Evolutionary conservation across 2,888 invertebrate species (phyloP), one percentile per base, ranked within the genome.

Genomic region (Mythimna lalbum): DNA sequence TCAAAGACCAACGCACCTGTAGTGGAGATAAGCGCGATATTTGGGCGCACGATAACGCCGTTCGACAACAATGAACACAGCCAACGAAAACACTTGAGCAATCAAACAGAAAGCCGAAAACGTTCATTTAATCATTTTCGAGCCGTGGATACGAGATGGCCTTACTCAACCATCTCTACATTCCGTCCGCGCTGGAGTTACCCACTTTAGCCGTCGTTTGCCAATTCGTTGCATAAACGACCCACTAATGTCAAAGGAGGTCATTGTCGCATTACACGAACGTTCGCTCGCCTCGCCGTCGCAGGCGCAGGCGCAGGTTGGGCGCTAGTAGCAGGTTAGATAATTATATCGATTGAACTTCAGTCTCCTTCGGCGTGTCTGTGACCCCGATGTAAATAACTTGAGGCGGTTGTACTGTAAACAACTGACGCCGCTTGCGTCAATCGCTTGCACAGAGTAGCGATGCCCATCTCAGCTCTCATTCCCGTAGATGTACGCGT

Each of bases 321-420:
- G 73, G 78, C 56, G 72, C 75, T 88, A 89, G 90, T 89, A 86
- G 87, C 90, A 90, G 89, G 90, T 94, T 93, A 94, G 93, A 93
- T 94, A 92, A 93, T 93, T 91, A 93, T 91, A 93, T 92, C 91
- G 92, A 93, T 92, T 92, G 93, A 93, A 93, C 92, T 91, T 90
- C 89, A 90, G 91, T 93, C 93, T 93, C 93, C 94, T 94, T 94
- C 94, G 88, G 86, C 90, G 94, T 95, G 95, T 95, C 95, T 96
- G 94, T 95, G 95, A 96, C 95, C 95, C 95, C 95, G 93, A 95
- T 95, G 96, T 95, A 94, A 95, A 95, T 95, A 95, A 95, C 95
- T 95, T 93, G 92, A 91, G 93, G 92, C 92, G 92, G 87, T 91
- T 92, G 90, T 93, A 91, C 92, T 92, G 94, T 95, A 95, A 95